phyloP scores from a whole-genome alignment of 2,888 invertebrate genomes.

The Dryococelus australis region DNA sequence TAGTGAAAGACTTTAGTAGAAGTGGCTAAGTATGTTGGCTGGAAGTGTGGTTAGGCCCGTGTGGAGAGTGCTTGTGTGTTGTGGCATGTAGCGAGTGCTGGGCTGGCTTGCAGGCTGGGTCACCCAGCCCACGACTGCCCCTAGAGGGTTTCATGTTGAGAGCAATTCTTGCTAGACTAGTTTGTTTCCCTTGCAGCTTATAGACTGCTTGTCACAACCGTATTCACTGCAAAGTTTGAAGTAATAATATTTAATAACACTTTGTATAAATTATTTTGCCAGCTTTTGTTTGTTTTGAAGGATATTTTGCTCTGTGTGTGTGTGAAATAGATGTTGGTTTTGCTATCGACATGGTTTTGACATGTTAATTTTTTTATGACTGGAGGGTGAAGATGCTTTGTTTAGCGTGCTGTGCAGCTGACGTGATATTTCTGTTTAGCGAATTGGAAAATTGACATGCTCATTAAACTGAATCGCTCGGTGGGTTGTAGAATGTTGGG shows the following conservation, averaged over 20 bases:
- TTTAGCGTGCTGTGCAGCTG: background rate
- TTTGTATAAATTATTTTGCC: background rate
- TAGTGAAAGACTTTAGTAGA: too few relatives aligned
- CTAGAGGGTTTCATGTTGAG: too few relatives aligned
- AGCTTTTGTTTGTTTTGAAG: background rate
- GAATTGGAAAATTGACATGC: background rate
- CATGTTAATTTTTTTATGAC: background rate
- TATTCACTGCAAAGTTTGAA: background rate
- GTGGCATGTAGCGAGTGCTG: too few relatives aligned
- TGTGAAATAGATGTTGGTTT: background rate
- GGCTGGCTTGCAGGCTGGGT: too few relatives aligned
- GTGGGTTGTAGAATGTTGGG: background rate
- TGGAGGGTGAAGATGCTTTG: conserved; percentile 16
- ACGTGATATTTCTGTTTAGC: background rate
- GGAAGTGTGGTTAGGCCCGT: too few relatives aligned
- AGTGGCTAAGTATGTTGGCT: too few relatives aligned
- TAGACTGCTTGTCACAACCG: too few relatives aligned
- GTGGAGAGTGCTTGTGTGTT: too few relatives aligned
- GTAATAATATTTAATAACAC: background rate
- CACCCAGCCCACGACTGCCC: too few relatives aligned
- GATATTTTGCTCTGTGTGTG: background rate
- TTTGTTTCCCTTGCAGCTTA: too few relatives aligned
- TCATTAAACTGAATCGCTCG: background rate
- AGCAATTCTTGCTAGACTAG: too few relatives aligned
- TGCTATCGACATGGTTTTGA: background rate